These are phyloP conservation scores for Rotaria macrura DNA, from an alignment of 2,888 invertebrate species.

Conservation along the genomic window DNA sequence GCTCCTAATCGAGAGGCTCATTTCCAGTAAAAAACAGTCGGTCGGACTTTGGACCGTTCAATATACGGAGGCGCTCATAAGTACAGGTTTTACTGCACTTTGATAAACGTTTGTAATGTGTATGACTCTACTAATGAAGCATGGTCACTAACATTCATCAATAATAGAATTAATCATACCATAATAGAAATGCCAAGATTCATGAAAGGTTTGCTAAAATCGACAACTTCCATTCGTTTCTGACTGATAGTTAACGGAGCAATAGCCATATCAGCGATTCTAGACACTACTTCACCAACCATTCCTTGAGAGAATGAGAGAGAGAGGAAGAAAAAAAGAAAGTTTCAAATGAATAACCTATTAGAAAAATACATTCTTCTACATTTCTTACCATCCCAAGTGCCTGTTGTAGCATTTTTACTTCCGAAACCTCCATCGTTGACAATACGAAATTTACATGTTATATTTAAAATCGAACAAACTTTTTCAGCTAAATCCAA, in stretches of 20 bases:
- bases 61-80: no score
- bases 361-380: no score
- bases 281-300: background rate
- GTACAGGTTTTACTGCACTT: no score
- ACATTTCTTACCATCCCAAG: background rate
- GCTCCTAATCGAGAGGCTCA: no score
- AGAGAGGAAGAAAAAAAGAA: background rate
- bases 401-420: background rate
- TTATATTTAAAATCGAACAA: slow-evolving; percentile 67
- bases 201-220: slow-evolving; percentile 95
- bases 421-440: slow-evolving; percentile 29
- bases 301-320: background rate
- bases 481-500: slow-evolving; percentile 77
- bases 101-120: no score
- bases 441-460: slow-evolving; percentile 53
- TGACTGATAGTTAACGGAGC: slow-evolving; percentile 86
- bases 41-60: no score
- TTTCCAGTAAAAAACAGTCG: no score
- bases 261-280: slow-evolving; percentile 73
- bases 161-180: background rate
- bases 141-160: no score
- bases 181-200: slow-evolving; percentile 55
- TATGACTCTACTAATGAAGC: no score
- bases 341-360: background rate
- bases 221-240: slow-evolving; percentile 80